Percentiles rank a stretch among this genome's conserved stretches.
Evolutionary conservation across 2,888 invertebrate genomes (phyloP).

Genomic region (Pseudanteris insignis): DNA sequence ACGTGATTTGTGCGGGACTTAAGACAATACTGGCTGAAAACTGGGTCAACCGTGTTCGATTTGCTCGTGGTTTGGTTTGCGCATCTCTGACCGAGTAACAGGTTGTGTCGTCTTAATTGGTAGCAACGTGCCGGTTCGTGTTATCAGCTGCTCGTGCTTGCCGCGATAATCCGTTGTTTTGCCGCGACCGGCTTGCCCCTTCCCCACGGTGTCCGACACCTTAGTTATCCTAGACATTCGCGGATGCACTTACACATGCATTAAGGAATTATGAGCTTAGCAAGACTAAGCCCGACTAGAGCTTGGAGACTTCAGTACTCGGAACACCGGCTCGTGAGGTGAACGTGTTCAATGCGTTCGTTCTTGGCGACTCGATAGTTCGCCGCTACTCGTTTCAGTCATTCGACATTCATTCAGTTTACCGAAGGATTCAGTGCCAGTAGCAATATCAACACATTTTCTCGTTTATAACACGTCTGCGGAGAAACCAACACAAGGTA

Average conservation of each 20-base stretch:
- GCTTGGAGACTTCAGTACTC: slow-evolving; percentile 36
- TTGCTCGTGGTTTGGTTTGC: neutral
- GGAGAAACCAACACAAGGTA: too few species aligned
- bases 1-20: too few species aligned
- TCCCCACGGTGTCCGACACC: slow-evolving; percentile 15
- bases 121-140: neutral
- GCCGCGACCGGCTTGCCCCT: slow-evolving; percentile 14
- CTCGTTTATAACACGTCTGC: slow-evolving; percentile 33
- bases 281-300: slow-evolving; percentile 43
- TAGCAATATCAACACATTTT: slow-evolving; percentile 35
- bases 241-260: slow-evolving; percentile 41
- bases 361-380: slow-evolving; percentile 35
- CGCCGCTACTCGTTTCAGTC: slow-evolving; percentile 32
- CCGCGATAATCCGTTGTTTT: slow-evolving; percentile 1
- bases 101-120: slow-evolving; percentile 7
- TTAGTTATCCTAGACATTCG: slow-evolving; percentile 31
- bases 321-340: slow-evolving; percentile 45
- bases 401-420: slow-evolving; percentile 37
- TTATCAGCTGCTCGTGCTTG: slow-evolving; percentile 1
- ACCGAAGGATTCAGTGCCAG: slow-evolving; percentile 41
- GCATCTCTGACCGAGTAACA: too few species aligned
- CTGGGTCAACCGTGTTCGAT: slow-evolving; percentile 5
- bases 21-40: too few species aligned
- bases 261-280: slow-evolving; percentile 38
- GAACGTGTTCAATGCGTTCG: slow-evolving; percentile 45